Conservation (phyloP, 2,888 invertebrate species). For the Brachypalpus laphriformis region DNA sequence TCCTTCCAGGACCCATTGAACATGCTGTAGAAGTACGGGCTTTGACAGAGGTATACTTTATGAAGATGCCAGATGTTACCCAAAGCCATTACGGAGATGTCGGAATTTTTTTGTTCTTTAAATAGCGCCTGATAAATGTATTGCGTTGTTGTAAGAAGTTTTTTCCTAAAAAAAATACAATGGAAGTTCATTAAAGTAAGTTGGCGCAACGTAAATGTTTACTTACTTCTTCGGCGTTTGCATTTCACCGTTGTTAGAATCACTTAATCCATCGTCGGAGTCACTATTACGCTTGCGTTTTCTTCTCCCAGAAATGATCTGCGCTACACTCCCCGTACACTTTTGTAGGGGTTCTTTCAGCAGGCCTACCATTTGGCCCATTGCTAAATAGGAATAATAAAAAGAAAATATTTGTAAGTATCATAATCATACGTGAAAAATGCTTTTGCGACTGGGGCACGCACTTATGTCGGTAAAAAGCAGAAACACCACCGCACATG, state of each 20-base stretch:
- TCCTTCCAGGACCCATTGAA: slow-evolving; percentile 91
- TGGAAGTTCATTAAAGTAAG: not conserved
- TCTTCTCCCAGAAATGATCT: slow-evolving; percentile 83
- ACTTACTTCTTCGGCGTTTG: slow-evolving; percentile 87
- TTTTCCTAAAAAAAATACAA: slow-evolving; percentile 83
- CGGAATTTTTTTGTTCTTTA: slow-evolving; percentile 89
- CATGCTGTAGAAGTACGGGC: slow-evolving; percentile 91
- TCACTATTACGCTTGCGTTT: slow-evolving; percentile 84
- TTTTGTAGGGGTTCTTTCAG: slow-evolving; percentile 80
- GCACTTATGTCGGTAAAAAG: too few species aligned
- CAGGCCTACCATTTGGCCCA: slow-evolving; percentile 83
- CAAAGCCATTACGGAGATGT: slow-evolving; percentile 88
- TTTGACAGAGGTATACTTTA: slow-evolving; percentile 91
- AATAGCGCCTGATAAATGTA: slow-evolving; percentile 91
- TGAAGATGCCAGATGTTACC: slow-evolving; percentile 90
- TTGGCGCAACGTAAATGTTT: not conserved
- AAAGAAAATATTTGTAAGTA: not conserved
- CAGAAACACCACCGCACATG: too few species aligned
- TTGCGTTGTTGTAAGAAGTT: slow-evolving; percentile 88
- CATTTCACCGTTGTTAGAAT: slow-evolving; percentile 83
- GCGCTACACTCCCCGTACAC: slow-evolving; percentile 82
- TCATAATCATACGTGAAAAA: too few species aligned
- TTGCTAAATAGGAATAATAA: slow-evolving; percentile 73
- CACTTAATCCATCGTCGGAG: slow-evolving; percentile 75
- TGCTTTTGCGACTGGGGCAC: too few species aligned